Percentiles rank a stretch among this genome's conserved stretches.
These are phyloP conservation scores for Zootermopsis nevadensis DNA, from an alignment of 2,888 invertebrate species.

Conservation along the genomic window DNA sequence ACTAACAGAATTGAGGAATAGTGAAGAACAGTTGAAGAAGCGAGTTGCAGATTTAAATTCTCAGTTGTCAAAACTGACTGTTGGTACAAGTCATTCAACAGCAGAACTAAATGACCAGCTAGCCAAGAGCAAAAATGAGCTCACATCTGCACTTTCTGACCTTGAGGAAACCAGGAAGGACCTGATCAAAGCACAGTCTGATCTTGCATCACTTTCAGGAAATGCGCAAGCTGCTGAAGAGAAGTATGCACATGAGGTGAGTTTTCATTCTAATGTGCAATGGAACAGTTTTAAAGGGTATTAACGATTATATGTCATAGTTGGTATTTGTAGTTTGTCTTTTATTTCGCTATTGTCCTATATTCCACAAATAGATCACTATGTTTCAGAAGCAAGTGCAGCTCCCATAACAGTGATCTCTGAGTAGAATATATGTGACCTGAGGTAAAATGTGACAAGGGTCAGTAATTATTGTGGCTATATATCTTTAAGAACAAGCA, in stretches of 20 bases:
- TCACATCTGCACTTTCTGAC: slow-evolving; percentile 68
- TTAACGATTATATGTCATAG: too few species aligned
- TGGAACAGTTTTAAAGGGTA: too few species aligned
- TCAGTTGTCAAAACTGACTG: slow-evolving; percentile 66
- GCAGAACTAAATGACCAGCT: slow-evolving; percentile 67
- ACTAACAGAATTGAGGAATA: slow-evolving; percentile 63
- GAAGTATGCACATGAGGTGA: slow-evolving; percentile 77
- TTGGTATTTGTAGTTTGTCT: too few species aligned
- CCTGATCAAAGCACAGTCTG: slow-evolving; percentile 70
- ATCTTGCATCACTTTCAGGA: slow-evolving; percentile 72
- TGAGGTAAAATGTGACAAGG: too few species aligned
- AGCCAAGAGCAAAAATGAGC: slow-evolving; percentile 69
- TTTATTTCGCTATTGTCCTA: too few species aligned
- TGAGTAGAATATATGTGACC: too few species aligned
- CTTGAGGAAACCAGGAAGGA: slow-evolving; percentile 71
- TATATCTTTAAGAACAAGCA: too few species aligned
- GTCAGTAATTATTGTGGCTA: too few species aligned
- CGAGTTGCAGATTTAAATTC: slow-evolving; percentile 56
- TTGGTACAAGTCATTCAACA: slow-evolving; percentile 72
- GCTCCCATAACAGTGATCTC: too few species aligned
- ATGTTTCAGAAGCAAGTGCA: too few species aligned
- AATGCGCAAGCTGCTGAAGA: slow-evolving; percentile 77
- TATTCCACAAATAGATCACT: too few species aligned
- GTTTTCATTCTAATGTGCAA: not conserved
- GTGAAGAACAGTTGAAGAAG: slow-evolving; percentile 68